These are phyloP conservation scores for Mustela erminea DNA, from an alignment of 2,797 vertebrate genomes.

Conservation along the genomic window DNA sequence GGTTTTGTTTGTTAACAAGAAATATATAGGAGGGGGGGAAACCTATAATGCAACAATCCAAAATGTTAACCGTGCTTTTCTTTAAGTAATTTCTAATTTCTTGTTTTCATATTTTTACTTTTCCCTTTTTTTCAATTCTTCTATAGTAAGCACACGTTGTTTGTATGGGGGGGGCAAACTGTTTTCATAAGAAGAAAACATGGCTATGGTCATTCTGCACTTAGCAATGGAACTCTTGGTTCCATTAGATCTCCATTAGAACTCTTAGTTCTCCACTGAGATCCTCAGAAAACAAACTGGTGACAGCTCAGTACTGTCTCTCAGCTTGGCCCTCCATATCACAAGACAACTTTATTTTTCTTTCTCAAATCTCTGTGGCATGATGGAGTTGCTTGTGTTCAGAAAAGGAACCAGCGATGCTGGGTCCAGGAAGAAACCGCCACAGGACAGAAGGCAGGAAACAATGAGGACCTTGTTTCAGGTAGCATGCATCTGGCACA, in stretches of 20 bases:
- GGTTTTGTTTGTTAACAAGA: neutral
- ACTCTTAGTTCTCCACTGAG: neutral
- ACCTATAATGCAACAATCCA: neutral
- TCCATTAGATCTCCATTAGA: no score
- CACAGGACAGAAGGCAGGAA: neutral
- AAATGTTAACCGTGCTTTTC: conserved; percentile 23
- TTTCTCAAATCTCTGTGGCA: neutral
- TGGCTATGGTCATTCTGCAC: neutral
- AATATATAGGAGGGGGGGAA: neutral
- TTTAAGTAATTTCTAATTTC: conserved; percentile 14
- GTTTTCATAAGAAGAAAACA: neutral
- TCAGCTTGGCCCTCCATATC: neutral
- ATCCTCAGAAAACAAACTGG: conserved; percentile 9
- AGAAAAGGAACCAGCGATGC: neutral
- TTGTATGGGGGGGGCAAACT: neutral
- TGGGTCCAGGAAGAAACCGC: neutral
- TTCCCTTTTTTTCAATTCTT: conserved; percentile 27
- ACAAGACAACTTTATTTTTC: neutral
- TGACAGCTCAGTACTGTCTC: neutral
- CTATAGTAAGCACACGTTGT: neutral
- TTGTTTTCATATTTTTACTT: conserved; percentile 47
- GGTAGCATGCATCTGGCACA: neutral
- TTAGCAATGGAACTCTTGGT: neutral
- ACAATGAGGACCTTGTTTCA: neutral
- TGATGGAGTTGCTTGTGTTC: neutral